Evolutionary conservation across 2,113 vertebrate species (phyloP).

Genomic region (Ailurus styani): DNA sequence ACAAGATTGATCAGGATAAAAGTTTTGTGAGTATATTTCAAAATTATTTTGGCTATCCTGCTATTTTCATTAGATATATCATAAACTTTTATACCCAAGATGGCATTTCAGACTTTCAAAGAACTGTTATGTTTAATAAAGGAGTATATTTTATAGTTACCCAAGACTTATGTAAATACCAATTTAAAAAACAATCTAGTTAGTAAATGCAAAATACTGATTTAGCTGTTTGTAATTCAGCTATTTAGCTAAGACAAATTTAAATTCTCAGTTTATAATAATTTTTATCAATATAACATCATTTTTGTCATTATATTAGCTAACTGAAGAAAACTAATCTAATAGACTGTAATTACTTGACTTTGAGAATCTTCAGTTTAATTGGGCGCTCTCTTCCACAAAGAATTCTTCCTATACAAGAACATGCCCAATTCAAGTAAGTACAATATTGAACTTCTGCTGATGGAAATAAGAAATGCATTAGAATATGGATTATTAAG

Average conservation of each 20-base stretch:
- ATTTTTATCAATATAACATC: not conserved
- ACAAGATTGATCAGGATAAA: not conserved
- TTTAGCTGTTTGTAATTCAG: not conserved
- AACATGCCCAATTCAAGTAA: not conserved
- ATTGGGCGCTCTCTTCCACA: not conserved
- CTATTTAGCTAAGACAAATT: slow-evolving; percentile 6
- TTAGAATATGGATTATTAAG: not conserved
- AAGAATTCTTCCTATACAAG: not conserved
- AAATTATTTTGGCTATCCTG: not conserved
- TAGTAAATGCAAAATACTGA: not conserved
- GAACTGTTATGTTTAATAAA: not conserved
- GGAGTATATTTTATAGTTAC: not conserved
- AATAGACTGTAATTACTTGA: not conserved
- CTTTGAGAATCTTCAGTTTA: not conserved
- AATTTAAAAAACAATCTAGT: not conserved
- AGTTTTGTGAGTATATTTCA: not conserved
- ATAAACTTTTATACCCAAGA: not conserved
- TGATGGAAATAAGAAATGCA: not conserved
- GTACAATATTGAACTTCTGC: not conserved
- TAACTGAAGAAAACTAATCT: slow-evolving; percentile 31
- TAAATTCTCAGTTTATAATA: not conserved
- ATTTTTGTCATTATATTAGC: not conserved
- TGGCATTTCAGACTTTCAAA: not conserved
- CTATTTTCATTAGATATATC: not conserved
- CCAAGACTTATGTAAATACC: not conserved